phyloP scores from a whole-genome alignment of 2,113 vertebrate genomes.

The Pipa parva region DNA sequence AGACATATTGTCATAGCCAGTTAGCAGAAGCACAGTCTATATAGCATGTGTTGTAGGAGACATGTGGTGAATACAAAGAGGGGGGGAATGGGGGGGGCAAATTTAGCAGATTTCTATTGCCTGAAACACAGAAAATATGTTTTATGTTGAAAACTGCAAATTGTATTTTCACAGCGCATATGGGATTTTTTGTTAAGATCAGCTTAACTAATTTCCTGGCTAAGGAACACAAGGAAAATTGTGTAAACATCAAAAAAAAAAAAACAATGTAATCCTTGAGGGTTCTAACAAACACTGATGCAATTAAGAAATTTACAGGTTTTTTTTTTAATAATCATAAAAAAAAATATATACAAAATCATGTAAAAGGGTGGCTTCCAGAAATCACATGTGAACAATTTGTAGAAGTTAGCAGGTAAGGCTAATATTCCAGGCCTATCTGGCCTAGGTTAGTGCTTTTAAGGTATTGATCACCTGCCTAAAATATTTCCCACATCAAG shows the following conservation, averaged over 20 bases:
- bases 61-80: background rate
- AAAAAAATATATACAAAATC: too few relatives aligned
- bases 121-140: background rate
- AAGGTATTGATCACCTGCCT: too few relatives aligned
- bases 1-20: slow-evolving; percentile 1
- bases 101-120: background rate
- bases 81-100: background rate
- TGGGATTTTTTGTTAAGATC: background rate
- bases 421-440: too few relatives aligned
- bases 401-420: too few relatives aligned
- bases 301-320: too few relatives aligned
- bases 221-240: background rate
- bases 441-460: too few relatives aligned
- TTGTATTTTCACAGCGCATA: background rate
- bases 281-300: too few relatives aligned
- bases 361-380: too few relatives aligned
- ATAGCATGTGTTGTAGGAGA: background rate
- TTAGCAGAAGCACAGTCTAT: background rate
- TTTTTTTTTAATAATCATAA: too few relatives aligned
- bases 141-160: background rate
- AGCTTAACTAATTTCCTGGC: background rate
- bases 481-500: too few relatives aligned
- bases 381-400: too few relatives aligned
- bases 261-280: background rate
- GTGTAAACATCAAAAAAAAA: background rate